Conservation (phyloP, 1,140 invertebrate genomes). For the Agraylea sexmaculata region DNA sequence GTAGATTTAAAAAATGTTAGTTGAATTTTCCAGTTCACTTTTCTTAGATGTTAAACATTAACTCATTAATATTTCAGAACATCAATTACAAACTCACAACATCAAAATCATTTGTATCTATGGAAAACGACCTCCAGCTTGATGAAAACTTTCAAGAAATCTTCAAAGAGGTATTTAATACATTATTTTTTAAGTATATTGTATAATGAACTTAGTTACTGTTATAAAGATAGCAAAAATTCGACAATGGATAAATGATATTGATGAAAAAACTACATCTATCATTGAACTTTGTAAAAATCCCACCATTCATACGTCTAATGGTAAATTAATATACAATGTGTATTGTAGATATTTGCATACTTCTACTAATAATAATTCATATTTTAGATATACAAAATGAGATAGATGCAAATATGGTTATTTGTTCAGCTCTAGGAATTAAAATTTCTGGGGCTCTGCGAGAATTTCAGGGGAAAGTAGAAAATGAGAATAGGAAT, state of each 20-base stretch:
- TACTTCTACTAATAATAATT: constrained; percentile 16
- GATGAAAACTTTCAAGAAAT: constrained; percentile 29
- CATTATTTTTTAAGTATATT: constrained; percentile 12
- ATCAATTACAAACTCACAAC: constrained; percentile 6
- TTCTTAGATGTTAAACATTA: background rate
- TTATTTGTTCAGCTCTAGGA: constrained; percentile 25
- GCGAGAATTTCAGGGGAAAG: constrained; percentile 29
- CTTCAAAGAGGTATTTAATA: constrained; percentile 33
- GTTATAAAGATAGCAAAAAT: constrained; percentile 39
- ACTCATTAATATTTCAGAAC: constrained; percentile 9
- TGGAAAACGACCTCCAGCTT: constrained; percentile 27
- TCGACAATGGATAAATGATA: constrained; percentile 37
- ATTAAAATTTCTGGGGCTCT: constrained; percentile 33
- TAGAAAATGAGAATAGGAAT: constrained; percentile 23
- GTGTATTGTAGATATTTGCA: no score
- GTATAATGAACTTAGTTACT: constrained; percentile 3
- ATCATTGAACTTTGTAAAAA: constrained; percentile 44
- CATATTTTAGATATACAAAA: constrained; percentile 41
- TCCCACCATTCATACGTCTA: constrained; percentile 42
- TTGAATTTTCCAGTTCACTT: background rate
- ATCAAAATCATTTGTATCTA: constrained; percentile 16
- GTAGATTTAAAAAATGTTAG: constrained; percentile 15
- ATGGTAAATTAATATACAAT: constrained; percentile 29
- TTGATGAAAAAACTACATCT: constrained; percentile 37
- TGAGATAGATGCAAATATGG: constrained; percentile 38